phyloP scores from a whole-genome alignment of 2,888 invertebrate species.

The Aphodius sticticus region DNA sequence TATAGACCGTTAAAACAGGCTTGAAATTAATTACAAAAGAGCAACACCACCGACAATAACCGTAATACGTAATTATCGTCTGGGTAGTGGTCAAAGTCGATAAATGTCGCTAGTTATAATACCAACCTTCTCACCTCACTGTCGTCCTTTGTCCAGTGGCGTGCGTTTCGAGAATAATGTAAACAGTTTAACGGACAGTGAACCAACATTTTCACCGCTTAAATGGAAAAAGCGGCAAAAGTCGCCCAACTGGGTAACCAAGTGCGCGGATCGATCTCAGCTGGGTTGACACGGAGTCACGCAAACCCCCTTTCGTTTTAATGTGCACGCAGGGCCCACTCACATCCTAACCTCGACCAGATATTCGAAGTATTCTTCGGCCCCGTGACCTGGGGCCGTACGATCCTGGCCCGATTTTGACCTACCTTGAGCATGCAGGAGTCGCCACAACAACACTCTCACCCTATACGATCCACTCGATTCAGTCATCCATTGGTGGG shows the following conservation, averaged over 20 bases:
- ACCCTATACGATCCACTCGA: neutral
- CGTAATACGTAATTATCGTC: neutral
- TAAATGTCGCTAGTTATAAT: neutral
- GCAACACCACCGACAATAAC: neutral
- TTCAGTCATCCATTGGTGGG: neutral
- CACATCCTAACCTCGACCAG: neutral
- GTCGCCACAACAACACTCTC: neutral
- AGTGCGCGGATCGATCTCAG: neutral
- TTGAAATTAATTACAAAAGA: too few relatives aligned
- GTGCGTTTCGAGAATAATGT: neutral
- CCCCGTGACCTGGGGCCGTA: slow-evolving; percentile 9
- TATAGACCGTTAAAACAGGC: too few relatives aligned
- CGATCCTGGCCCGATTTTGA: neutral
- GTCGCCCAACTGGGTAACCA: neutral
- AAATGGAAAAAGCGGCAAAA: neutral
- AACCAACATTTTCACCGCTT: neutral
- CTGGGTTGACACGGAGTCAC: neutral
- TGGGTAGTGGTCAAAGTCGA: neutral
- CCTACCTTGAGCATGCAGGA: slow-evolving; percentile 9
- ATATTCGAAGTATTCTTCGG: slow-evolving; percentile 12
- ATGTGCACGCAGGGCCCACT: neutral
- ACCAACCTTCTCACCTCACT: neutral
- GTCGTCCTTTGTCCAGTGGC: neutral
- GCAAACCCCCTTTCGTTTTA: neutral
- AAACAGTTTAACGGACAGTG: neutral